Evolutionary conservation across 2,888 invertebrate species (phyloP).

Genomic region (Deilephila elpenor): DNA sequence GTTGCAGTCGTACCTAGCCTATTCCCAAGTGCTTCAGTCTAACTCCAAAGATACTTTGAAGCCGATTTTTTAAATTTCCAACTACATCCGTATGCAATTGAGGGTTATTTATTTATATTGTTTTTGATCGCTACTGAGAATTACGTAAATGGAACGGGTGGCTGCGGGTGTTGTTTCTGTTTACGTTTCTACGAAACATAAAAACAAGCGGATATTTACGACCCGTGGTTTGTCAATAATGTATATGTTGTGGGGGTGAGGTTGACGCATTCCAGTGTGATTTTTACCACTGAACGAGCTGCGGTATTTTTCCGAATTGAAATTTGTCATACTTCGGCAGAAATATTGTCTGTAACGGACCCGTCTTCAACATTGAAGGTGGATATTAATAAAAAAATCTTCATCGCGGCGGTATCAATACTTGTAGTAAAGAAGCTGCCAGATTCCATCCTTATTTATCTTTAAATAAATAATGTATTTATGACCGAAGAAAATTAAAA

Average conservation of each 20-base stretch:
- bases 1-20: conserved; percentile 66
- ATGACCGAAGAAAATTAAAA: too few relatives aligned
- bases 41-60: conserved; percentile 64
- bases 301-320: too few relatives aligned
- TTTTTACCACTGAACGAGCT: not conserved
- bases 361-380: too few relatives aligned
- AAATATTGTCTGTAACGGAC: too few relatives aligned
- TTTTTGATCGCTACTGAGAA: conserved; percentile 45
- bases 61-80: conserved; percentile 59
- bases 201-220: conserved; percentile 27
- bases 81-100: conserved; percentile 46
- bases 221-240: conserved; percentile 14
- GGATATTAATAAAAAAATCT: too few relatives aligned
- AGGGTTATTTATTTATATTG: conserved; percentile 49
- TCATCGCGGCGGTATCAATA: too few relatives aligned
- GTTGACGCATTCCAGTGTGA: not conserved
- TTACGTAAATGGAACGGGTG: conserved; percentile 35
- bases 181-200: conserved; percentile 36
- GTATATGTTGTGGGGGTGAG: conserved; percentile 3
- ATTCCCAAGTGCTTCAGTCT: conserved; percentile 66
- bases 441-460: too few relatives aligned
- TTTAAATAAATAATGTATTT: too few relatives aligned
- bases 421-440: too few relatives aligned
- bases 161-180: conserved; percentile 40
- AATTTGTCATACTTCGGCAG: too few relatives aligned